Evolutionary conservation across 2,113 vertebrate species (phyloP).

Genomic region (Penelope pileata): DNA sequence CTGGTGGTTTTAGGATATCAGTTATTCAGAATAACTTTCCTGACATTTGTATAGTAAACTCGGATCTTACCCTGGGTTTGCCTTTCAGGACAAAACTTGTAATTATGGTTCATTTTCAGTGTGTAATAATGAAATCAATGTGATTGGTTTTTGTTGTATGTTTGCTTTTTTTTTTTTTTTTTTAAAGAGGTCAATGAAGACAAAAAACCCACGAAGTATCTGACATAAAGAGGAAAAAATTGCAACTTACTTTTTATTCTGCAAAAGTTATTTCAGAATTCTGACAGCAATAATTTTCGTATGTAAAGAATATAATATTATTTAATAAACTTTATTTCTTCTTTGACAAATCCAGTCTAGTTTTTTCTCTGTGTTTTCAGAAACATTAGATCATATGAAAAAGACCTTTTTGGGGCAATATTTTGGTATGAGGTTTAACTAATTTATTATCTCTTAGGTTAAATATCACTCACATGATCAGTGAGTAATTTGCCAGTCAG

Average conservation of each 20-base stretch:
- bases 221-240: background rate
- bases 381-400: background rate
- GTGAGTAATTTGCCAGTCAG: background rate
- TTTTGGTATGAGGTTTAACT: background rate
- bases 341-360: background rate
- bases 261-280: background rate
- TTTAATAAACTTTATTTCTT: background rate
- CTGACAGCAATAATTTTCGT: fast-evolving
- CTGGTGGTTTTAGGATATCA: background rate
- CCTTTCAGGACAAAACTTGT: background rate
- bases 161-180: background rate
- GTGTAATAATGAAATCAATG: background rate
- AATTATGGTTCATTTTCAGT: background rate
- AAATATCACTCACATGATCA: background rate
- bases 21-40: background rate
- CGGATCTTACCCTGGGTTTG: background rate
- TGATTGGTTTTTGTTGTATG: background rate
- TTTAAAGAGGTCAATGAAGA: no score
- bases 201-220: background rate
- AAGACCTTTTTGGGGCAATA: background rate
- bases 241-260: background rate
- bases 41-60: background rate
- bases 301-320: background rate
- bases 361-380: background rate
- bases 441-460: background rate